Evolutionary conservation across 2,888 invertebrate genomes (phyloP), one percentile per base, ranked within the genome.

Genomic region (Drosophila quinaria): DNA sequence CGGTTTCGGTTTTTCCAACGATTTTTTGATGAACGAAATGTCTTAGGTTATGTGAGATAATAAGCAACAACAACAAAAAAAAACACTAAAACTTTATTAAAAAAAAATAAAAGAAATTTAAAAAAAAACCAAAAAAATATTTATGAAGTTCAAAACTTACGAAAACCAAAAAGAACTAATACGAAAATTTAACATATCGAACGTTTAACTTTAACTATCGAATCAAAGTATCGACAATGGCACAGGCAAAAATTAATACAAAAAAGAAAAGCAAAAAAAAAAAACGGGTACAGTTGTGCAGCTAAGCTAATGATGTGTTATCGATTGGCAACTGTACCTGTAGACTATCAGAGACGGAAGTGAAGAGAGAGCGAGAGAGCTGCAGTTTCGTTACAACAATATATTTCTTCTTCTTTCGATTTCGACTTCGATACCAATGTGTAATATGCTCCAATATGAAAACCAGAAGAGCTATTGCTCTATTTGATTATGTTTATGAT

Each of bases 1-100:
- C 72, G 86, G 72, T 90, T 56, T 90, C 86, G 86, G 72, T 89
- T 89, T 80, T 85, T 89, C 89, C 86, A 86, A 86, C 86, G 86
- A 90, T 86, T 86, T 87, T 80, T 87, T 85, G 89, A 86, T 90
- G 76, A 90, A 86, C 86, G 86, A 86, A 46, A 56, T 87, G 86
- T 85, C 85, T 70, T 87, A 87, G 86, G 90, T 90, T 90, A 87
- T 87, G 74, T 89, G 86, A 89, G 77, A 80, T 67, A 79, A 76
- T 87, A 90, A 89, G 90, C 68, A n/a, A n/a, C n/a, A n/a, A n/a
- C n/a, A n/a, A n/a, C n/a, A 72, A 78, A 15, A 49, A 52, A 46
- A 47, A 51, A 60, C 35, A 35, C 35, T 70, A 42, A 60, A 70
- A 61, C 31, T 22, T 19, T 41, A 29, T 2, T 29, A 35, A 33